Percentiles rank a stretch among this genome's conserved stretches.
Conservation (phyloP, 2,797 vertebrate genomes). For the Caiman crocodilus region DNA sequence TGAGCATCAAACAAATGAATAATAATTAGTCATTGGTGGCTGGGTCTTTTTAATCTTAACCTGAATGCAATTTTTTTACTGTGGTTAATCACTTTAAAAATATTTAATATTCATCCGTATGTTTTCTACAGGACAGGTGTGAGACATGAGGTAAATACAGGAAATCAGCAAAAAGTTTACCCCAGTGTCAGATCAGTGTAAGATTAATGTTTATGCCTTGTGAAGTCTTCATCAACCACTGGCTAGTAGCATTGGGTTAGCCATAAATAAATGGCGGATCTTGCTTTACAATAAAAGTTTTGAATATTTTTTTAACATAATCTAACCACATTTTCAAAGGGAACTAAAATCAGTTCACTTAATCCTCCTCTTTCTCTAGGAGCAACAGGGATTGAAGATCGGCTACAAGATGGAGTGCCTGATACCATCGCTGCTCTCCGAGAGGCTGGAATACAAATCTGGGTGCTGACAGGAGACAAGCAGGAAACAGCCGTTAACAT, state of each 20-base stretch:
- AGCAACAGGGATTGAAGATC: slow-evolving; percentile 95
- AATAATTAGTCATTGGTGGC: slow-evolving; percentile 21
- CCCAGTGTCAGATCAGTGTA: not conserved
- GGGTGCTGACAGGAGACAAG: slow-evolving; percentile 98
- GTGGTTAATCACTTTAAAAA: slow-evolving; percentile 35
- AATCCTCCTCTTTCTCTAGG: slow-evolving; percentile 79
- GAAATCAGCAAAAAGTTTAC: not conserved
- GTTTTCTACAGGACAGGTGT: not conserved
- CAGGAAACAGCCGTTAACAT: slow-evolving; percentile 96
- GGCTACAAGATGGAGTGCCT: slow-evolving; percentile 92
- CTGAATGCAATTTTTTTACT: slow-evolving; percentile 40
- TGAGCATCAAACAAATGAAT: slow-evolving; percentile 34
- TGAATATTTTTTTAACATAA: not conserved
- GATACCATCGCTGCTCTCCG: slow-evolving; percentile 90
- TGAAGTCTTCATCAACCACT: not conserved
- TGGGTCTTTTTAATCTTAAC: slow-evolving; percentile 43
- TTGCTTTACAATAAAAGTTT: not conserved
- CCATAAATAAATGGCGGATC: not conserved
- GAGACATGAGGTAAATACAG: slow-evolving; percentile 20
- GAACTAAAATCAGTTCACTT: not conserved
- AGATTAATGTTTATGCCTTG: not conserved
- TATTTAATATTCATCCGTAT: slow-evolving; percentile 4
- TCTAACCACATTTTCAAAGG: not conserved
- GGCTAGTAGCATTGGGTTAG: not conserved
- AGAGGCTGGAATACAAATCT: slow-evolving; percentile 93